Evolutionary conservation across 2,888 invertebrate genomes (phyloP).

Genomic region (Dolomedes plantarius): DNA sequence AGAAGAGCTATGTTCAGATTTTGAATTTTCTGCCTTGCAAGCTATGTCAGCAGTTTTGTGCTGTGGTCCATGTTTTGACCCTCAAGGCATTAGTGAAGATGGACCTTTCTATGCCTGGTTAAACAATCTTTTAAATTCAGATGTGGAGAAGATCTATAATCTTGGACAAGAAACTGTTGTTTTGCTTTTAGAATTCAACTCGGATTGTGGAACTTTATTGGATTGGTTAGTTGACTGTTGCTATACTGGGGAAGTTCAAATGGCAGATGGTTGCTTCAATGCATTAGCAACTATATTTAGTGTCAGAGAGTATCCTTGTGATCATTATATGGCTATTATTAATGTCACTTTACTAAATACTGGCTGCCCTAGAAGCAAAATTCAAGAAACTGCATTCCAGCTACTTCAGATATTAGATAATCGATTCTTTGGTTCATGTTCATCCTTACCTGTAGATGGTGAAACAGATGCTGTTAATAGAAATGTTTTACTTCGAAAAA

Average conservation of each 20-base stretch:
- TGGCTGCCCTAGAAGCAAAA: constrained; percentile 91
- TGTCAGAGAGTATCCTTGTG: constrained; percentile 96
- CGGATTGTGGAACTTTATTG: constrained; percentile 89
- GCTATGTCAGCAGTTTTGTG: constrained; percentile 97
- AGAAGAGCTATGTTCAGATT: constrained; percentile 77
- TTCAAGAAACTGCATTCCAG: constrained; percentile 96
- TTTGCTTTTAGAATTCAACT: constrained; percentile 93
- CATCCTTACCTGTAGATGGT: constrained; percentile 72
- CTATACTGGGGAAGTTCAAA: constrained; percentile 92
- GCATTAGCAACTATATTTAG: constrained; percentile 97
- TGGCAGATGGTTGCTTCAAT: constrained; percentile 97
- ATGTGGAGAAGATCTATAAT: constrained; percentile 82
- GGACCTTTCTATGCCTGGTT: constrained; percentile 95
- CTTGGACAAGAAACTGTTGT: constrained; percentile 96
- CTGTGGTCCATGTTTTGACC: constrained; percentile 96
- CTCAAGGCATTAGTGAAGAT: constrained; percentile 89
- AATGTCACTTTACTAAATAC: constrained; percentile 97
- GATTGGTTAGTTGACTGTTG: constrained; percentile 98
- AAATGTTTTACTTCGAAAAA: constrained; percentile 57
- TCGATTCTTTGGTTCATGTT: constrained; percentile 88
- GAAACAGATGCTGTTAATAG: constrained; percentile 64
- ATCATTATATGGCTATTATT: constrained; percentile 97
- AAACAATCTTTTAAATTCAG: constrained; percentile 90
- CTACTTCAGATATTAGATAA: constrained; percentile 93
- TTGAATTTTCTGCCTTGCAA: constrained; percentile 81